A percentile compares a stretch with the other conserved stretches of the same genome.
Conservation (phyloP, 2,888 invertebrate species). For the Clistopyga incitator region DNA sequence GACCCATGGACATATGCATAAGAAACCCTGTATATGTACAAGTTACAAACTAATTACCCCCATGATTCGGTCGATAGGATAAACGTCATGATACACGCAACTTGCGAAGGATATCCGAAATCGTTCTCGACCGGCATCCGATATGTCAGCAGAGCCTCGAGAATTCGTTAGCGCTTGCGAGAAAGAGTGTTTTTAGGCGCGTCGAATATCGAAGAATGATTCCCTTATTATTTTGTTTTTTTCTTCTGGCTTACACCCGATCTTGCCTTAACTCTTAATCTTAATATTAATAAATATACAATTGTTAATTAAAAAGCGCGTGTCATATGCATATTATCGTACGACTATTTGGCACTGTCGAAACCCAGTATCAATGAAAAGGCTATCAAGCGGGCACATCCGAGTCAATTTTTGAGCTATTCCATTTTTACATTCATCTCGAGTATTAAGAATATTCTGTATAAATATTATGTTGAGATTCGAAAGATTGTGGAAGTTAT, state of each 20-base stretch:
- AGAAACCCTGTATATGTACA: conserved; percentile 67
- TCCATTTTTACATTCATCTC: too few species aligned
- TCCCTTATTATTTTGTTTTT: conserved; percentile 47
- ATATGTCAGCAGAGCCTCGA: conserved; percentile 75
- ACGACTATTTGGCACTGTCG: conserved; percentile 77
- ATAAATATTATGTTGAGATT: neutral
- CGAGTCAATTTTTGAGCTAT: too few species aligned
- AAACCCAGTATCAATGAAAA: conserved; percentile 72
- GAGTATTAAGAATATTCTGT: neutral
- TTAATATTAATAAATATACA: conserved; percentile 67
- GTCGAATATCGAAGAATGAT: conserved; percentile 50
- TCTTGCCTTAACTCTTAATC: conserved; percentile 55
- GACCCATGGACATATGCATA: conserved; percentile 40
- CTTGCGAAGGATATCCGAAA: conserved; percentile 62
- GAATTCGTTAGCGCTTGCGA: conserved; percentile 67
- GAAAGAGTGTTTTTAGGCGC: conserved; percentile 41
- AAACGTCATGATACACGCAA: conserved; percentile 40
- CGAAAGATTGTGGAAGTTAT: too few species aligned
- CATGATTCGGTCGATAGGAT: conserved; percentile 45
- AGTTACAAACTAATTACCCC: conserved; percentile 59
- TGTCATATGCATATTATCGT: conserved; percentile 55
- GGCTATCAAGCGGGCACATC: neutral
- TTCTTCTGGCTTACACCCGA: conserved; percentile 45
- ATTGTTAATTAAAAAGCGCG: conserved; percentile 65
- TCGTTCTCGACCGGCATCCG: conserved; percentile 73